Evolutionary conservation across 2,797 vertebrate genomes (phyloP).

Genomic region (Meda fulgida): DNA sequence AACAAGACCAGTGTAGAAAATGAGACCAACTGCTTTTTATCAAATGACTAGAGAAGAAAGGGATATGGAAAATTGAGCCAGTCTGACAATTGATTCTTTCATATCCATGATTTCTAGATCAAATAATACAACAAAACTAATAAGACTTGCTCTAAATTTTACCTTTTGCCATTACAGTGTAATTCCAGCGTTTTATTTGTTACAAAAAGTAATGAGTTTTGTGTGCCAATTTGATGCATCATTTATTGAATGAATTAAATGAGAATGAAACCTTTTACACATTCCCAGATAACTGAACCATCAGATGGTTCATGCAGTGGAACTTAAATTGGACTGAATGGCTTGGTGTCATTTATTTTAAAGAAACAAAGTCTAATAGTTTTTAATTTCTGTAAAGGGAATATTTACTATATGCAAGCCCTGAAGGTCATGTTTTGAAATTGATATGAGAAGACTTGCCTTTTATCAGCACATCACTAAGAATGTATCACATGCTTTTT

Average conservation of each 20-base stretch:
- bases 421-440: slow-evolving; percentile 13
- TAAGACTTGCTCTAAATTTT: neutral
- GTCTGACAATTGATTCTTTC: neutral
- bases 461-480: slow-evolving; percentile 50
- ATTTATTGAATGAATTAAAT: neutral
- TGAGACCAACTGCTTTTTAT: neutral
- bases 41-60: neutral
- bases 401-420: slow-evolving; percentile 24
- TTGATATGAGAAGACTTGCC: slow-evolving; percentile 17
- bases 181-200: slow-evolving; percentile 1
- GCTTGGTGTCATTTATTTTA: slow-evolving; percentile 5
- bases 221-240: slow-evolving; percentile 13
- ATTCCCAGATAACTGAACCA: neutral
- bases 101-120: slow-evolving; percentile 1
- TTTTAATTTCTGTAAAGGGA: slow-evolving; percentile 54
- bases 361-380: slow-evolving; percentile 38
- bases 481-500: slow-evolving; percentile 81
- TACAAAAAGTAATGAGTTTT: neutral
- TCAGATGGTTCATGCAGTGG: neutral
- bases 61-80: neutral
- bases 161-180: neutral
- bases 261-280: neutral
- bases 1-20: neutral
- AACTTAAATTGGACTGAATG: neutral
- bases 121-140: neutral